Percentiles rank a stretch among this genome's conserved stretches.
Evolutionary conservation across 2,797 vertebrate genomes (phyloP).

Genomic region (Tarsius wallacei): DNA sequence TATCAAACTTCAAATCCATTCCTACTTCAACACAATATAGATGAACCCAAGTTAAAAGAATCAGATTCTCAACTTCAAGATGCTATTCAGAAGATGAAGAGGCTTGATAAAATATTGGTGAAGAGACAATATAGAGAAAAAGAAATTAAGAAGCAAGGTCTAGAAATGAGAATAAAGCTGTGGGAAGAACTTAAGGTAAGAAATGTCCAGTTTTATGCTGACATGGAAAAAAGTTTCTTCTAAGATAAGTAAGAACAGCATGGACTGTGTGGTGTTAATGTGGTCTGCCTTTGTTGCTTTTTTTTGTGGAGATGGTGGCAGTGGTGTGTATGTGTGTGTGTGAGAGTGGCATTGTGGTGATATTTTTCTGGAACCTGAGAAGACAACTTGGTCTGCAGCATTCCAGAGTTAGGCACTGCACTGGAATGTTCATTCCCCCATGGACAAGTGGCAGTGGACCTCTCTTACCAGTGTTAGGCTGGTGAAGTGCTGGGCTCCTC

Average conservation of each 20-base stretch:
- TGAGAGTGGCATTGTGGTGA: not conserved
- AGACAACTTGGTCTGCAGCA: not conserved
- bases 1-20: slow-evolving; percentile 43
- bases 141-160: slow-evolving; percentile 92
- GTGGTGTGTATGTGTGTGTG: not conserved
- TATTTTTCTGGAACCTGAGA: not conserved
- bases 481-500: not conserved
- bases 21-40: slow-evolving; percentile 63
- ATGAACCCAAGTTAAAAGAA: slow-evolving; percentile 85
- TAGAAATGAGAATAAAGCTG: slow-evolving; percentile 92
- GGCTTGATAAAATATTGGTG: slow-evolving; percentile 94
- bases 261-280: not conserved
- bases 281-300: not conserved
- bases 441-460: not conserved
- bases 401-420: not conserved
- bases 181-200: slow-evolving; percentile 95
- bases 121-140: slow-evolving; percentile 90
- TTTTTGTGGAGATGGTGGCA: not conserved
- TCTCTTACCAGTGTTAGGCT: not conserved
- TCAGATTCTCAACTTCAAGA: slow-evolving; percentile 90
- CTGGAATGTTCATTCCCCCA: accelerated
- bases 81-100: slow-evolving; percentile 94
- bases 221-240: not conserved
- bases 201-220: not conserved
- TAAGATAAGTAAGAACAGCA: not conserved